A percentile compares a stretch with the other conserved stretches of the same genome.
These are phyloP conservation scores for Phyllotis vaccarum DNA, from an alignment of 2,797 vertebrate genomes.

Conservation along the genomic window DNA sequence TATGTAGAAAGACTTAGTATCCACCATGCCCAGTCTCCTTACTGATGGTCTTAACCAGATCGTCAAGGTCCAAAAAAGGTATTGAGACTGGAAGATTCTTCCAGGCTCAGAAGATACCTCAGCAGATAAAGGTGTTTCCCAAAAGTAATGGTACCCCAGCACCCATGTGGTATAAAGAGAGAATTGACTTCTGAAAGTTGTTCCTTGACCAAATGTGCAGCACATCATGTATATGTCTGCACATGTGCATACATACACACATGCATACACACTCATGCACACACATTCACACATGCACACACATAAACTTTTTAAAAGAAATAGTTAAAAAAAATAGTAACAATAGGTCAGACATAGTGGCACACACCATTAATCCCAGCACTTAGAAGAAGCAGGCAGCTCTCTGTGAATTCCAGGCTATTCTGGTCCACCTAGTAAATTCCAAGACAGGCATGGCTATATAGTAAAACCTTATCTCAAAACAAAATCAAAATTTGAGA, in stretches of 20 bases:
- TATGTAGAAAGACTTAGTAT: neutral
- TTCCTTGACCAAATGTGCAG: neutral
- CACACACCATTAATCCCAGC: neutral
- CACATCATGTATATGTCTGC: rapidly evolving
- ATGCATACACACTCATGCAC: neutral
- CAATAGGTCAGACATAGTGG: neutral
- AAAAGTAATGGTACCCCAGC: neutral
- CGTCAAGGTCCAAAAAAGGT: neutral
- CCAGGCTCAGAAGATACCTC: neutral
- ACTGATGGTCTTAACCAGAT: neutral
- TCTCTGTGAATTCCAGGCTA: neutral
- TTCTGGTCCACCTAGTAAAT: neutral
- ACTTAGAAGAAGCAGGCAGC: neutral
- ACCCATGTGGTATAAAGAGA: neutral
- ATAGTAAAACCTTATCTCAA: neutral
- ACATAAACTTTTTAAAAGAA: neutral
- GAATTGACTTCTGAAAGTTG: neutral
- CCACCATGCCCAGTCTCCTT: neutral
- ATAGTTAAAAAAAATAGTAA: neutral
- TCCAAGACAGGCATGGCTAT: neutral
- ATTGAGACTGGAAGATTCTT: neutral
- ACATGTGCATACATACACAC: rapidly evolving
- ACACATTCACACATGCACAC: neutral
- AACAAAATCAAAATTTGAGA: neutral
- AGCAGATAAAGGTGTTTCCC: neutral